phyloP scores from a whole-genome alignment of 2,797 vertebrate species.

The Gymnothorax javanicus region DNA sequence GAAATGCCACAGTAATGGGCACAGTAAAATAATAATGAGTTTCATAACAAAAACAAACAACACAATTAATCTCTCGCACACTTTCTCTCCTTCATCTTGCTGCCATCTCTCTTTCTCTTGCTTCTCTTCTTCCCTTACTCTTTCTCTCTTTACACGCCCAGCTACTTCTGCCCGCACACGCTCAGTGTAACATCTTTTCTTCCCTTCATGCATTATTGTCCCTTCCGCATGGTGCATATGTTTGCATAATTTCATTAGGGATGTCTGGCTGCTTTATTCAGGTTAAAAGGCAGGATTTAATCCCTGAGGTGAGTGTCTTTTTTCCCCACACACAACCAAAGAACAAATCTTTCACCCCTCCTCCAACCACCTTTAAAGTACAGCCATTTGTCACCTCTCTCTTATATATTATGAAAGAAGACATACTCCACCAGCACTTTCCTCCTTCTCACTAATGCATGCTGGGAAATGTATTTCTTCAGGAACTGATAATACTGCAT shows the following conservation, averaged over 20 bases:
- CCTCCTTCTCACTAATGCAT: no score
- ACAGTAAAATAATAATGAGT: no score
- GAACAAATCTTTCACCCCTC: neutral
- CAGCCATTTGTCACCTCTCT: neutral
- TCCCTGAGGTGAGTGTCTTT: neutral
- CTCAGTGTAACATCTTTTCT: neutral
- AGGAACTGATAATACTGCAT: no score
- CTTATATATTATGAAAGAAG: neutral
- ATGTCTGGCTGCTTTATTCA: slow-evolving; percentile 50
- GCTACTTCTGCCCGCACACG: neutral
- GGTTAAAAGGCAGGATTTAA: neutral
- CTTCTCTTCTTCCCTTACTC: no score
- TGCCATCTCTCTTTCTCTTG: no score
- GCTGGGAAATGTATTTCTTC: no score
- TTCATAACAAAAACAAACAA: no score
- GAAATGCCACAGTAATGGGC: no score
- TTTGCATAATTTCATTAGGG: slow-evolving; percentile 68
- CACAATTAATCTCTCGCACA: no score
- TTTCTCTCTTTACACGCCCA: neutral
- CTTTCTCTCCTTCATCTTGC: no score
- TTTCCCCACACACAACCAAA: neutral
- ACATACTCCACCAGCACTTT: neutral
- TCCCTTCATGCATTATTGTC: slow-evolving; percentile 48
- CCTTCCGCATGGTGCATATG: slow-evolving; percentile 47
- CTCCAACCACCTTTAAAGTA: neutral